Percentiles rank a stretch among this genome's conserved stretches.
phyloP scores from a whole-genome alignment of 2,797 vertebrate species.

The Melopsittacus undulatus region DNA sequence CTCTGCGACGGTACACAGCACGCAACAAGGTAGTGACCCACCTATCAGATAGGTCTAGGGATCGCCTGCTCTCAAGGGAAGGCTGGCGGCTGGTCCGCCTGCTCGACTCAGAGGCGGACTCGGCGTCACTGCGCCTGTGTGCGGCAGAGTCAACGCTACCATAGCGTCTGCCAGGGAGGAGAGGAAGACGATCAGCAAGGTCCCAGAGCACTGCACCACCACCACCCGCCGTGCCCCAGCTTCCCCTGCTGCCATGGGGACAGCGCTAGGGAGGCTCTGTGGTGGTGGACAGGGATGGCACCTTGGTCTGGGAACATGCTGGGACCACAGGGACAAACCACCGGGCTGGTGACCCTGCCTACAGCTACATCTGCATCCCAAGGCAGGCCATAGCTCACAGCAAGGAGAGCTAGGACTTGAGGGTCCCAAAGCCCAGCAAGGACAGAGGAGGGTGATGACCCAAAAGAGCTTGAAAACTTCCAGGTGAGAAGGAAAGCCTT shows the following conservation, averaged over 20 bases:
- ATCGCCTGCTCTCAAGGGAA: slow-evolving; percentile 94
- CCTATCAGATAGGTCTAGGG: slow-evolving; percentile 88
- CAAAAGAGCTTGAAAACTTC: neutral
- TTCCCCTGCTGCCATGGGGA: neutral
- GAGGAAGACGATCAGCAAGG: slow-evolving; percentile 69
- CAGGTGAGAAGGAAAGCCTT: neutral
- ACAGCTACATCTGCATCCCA: neutral
- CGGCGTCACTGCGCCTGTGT: slow-evolving; percentile 92
- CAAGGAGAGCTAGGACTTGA: neutral
- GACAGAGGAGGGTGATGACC: neutral
- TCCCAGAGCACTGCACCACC: neutral
- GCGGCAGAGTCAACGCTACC: slow-evolving; percentile 94
- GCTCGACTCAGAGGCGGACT: slow-evolving; percentile 94
- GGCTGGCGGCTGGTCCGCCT: slow-evolving; percentile 89
- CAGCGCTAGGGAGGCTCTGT: neutral
- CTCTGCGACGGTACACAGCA: slow-evolving; percentile 63
- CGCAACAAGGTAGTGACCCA: slow-evolving; percentile 77
- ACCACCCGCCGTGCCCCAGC: neutral
- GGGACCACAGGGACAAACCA: fast-evolving
- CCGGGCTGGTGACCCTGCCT: neutral
- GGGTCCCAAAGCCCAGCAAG: neutral
- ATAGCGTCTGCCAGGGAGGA: slow-evolving; percentile 89
- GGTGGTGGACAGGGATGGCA: neutral
- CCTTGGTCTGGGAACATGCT: neutral
- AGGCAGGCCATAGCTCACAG: neutral